These are phyloP conservation scores for Drosophila stalkeri DNA, from an alignment of 2,888 invertebrate species.

Conservation along the genomic window DNA sequence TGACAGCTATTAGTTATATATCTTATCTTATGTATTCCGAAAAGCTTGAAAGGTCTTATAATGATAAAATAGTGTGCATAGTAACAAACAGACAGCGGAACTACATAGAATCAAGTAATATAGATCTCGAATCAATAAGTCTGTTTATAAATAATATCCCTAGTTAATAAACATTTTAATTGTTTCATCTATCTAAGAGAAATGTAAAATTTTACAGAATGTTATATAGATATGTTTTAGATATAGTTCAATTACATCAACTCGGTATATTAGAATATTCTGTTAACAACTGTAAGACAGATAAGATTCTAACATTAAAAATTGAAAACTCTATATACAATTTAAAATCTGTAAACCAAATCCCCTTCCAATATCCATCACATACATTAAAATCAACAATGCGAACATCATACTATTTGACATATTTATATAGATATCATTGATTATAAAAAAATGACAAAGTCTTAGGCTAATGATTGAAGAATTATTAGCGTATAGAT, in stretches of 20 bases:
- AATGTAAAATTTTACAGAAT: neutral
- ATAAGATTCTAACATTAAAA: too few relatives aligned
- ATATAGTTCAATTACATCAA: neutral
- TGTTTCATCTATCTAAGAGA: neutral
- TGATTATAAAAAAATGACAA: slow-evolving; percentile 35
- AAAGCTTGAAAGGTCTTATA: neutral
- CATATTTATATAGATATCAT: slow-evolving; percentile 24
- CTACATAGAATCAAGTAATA: neutral
- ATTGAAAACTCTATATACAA: too few relatives aligned
- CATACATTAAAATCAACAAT: neutral
- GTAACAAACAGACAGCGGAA: neutral
- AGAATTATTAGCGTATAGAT: slow-evolving; percentile 31
- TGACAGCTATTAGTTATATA: neutral
- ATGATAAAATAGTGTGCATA: neutral
- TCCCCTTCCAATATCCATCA: neutral
- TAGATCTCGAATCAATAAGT: neutral
- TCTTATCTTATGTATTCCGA: neutral
- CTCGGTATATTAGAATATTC: too few relatives aligned
- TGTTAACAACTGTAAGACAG: too few relatives aligned
- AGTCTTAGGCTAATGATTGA: slow-evolving; percentile 47
- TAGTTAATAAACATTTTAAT: neutral
- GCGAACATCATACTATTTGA: slow-evolving; percentile 5
- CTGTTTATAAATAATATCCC: neutral
- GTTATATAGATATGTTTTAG: too few relatives aligned
- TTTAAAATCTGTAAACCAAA: too few relatives aligned